Evolutionary conservation across 1,140 invertebrate genomes (phyloP).

Genomic region (Tribolium madens): DNA sequence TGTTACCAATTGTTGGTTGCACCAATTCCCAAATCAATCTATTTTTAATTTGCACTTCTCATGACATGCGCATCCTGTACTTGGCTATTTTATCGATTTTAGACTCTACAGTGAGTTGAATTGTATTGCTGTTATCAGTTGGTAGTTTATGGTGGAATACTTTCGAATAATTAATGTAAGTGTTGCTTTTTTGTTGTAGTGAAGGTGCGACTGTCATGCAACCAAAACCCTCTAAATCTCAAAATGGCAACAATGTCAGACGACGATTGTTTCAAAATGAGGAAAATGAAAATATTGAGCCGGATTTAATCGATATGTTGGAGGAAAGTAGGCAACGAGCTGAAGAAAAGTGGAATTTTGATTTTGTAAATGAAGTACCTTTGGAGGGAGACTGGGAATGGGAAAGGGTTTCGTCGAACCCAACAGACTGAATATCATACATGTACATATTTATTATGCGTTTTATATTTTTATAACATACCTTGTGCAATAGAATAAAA

Average conservation of each 20-base stretch:
- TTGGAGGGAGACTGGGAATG: conserved; percentile 61
- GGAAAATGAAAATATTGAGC: background rate
- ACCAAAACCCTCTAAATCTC: background rate
- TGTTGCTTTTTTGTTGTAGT: background rate
- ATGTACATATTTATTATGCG: too few relatives aligned
- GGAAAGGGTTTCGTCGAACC: conserved; percentile 51
- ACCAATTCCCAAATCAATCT: too few relatives aligned
- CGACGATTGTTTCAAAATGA: background rate
- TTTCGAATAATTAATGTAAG: background rate
- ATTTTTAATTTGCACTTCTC: too few relatives aligned
- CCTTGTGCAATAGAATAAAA: background rate
- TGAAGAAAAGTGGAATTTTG: conserved; percentile 59
- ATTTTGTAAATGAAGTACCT: conserved; percentile 59
- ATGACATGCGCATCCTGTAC: too few relatives aligned
- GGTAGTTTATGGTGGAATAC: background rate
- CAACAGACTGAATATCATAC: background rate
- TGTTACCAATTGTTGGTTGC: too few relatives aligned
- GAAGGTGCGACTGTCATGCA: background rate
- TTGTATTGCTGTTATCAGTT: background rate
- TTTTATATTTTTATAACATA: background rate
- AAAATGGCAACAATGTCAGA: background rate
- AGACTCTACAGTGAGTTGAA: too few relatives aligned
- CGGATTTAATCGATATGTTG: background rate
- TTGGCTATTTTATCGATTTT: too few relatives aligned
- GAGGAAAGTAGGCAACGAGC: conserved; percentile 38